phyloP scores from a whole-genome alignment of 2,797 vertebrate genomes.

The Scarus forsteni region DNA sequence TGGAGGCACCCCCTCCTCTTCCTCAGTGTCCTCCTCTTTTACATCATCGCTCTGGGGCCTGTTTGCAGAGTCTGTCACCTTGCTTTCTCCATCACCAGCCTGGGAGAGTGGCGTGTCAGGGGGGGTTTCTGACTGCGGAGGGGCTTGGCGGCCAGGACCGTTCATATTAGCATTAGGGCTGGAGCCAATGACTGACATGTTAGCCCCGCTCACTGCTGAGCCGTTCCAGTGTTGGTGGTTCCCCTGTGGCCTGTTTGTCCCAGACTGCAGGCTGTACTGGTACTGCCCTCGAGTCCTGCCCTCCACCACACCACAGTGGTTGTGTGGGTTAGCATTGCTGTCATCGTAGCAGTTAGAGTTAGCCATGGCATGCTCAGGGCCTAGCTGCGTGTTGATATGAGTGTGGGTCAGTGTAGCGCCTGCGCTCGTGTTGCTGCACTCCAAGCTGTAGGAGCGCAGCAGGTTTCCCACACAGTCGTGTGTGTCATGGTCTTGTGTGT shows the following conservation, averaged over 20 bases:
- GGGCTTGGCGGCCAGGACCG: constrained; percentile 78
- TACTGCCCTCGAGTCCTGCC: constrained; percentile 78
- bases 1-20: constrained; percentile 81
- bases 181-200: constrained; percentile 25
- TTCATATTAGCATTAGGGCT: constrained; percentile 83
- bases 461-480: constrained; percentile 87
- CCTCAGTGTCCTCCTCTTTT: constrained; percentile 44
- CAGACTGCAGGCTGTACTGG: constrained; percentile 66
- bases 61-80: constrained; percentile 23
- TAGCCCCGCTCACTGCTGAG: constrained; percentile 73
- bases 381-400: constrained; percentile 67
- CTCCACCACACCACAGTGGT: constrained; percentile 76
- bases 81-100: constrained; percentile 43
- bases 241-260: constrained; percentile 67
- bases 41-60: constrained; percentile 42
- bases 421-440: constrained; percentile 75
- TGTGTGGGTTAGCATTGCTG: constrained; percentile 86
- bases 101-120: constrained; percentile 84
- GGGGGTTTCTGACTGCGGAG: constrained; percentile 87
- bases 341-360: constrained; percentile 86
- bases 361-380: constrained; percentile 72
- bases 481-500: constrained; percentile 66
- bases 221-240: constrained; percentile 88
- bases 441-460: constrained; percentile 85
- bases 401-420: constrained; percentile 57